A percentile compares a stretch with the other conserved stretches of the same genome.
Conservation (phyloP, 2,113 vertebrate genomes). For the Gallinago jamesoni region DNA sequence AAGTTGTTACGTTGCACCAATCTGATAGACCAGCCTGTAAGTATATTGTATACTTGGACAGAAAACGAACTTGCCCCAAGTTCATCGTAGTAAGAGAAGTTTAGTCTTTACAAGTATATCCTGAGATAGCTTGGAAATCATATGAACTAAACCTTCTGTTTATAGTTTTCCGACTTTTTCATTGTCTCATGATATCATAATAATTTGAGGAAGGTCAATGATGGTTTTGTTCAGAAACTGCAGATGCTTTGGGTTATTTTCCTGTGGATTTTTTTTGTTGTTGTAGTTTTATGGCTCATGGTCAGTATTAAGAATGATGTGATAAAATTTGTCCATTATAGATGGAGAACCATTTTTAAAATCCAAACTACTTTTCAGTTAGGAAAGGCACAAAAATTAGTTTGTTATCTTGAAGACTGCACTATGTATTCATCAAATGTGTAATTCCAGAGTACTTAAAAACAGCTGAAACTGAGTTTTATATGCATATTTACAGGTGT, state of each 20-base stretch:
- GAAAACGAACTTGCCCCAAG: not conserved
- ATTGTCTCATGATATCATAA: not conserved
- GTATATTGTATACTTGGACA: not conserved
- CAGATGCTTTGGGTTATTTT: not conserved
- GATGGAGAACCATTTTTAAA: not conserved
- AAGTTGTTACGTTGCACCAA: not conserved
- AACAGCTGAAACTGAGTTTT: not conserved
- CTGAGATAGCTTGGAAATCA: not conserved
- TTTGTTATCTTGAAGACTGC: not conserved
- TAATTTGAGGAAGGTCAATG: not conserved
- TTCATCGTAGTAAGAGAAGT: not conserved
- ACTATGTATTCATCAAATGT: not conserved
- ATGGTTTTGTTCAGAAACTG: not conserved
- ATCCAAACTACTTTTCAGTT: not conserved
- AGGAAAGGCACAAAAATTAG: not conserved
- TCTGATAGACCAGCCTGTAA: not conserved
- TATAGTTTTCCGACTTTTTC: not conserved
- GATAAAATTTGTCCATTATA: not conserved
- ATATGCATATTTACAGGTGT: not conserved
- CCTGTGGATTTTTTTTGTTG: accelerated
- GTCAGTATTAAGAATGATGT: not conserved
- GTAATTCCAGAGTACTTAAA: not conserved
- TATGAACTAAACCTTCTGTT: not conserved
- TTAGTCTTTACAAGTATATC: not conserved
- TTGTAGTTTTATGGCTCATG: not conserved